Conservation (phyloP, 2,888 invertebrate genomes). For the Clusia tigrina region DNA sequence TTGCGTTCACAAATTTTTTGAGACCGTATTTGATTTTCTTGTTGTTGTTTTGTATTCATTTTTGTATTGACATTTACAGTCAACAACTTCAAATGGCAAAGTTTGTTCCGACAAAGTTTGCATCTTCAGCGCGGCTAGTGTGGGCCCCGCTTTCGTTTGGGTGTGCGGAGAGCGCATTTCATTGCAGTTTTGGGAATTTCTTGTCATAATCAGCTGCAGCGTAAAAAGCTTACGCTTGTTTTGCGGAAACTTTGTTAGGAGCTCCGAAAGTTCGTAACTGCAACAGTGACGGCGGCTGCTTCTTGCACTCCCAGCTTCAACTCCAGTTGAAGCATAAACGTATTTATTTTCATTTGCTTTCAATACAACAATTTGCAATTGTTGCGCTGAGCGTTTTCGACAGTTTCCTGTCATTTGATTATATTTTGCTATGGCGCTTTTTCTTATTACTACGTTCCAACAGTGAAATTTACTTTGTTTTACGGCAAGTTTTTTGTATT, state of each 20-base stretch:
- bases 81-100: not conserved
- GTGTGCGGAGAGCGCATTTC: not conserved
- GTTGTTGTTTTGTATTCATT: not conserved
- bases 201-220: slow-evolving; percentile 8
- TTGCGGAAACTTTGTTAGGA: not conserved
- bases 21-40: not conserved
- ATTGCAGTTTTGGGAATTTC: slow-evolving; percentile 2
- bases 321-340: not conserved
- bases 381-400: not conserved
- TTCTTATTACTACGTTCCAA: no score
- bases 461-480: no score
- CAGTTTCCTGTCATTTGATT: slow-evolving; percentile 6
- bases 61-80: not conserved
- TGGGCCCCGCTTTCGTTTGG: not conserved
- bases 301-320: not conserved
- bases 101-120: not conserved
- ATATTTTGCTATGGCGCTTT: no score
- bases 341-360: not conserved
- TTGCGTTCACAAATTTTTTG: not conserved
- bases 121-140: not conserved
- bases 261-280: not conserved
- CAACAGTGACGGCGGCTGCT: not conserved
- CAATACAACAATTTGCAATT: not conserved
- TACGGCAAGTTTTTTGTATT: no score
- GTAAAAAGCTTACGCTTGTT: slow-evolving; percentile 8